These are phyloP conservation scores for Neomonachus schauinslandi DNA, from an alignment of 2,113 vertebrate species.

Conservation along the genomic window DNA sequence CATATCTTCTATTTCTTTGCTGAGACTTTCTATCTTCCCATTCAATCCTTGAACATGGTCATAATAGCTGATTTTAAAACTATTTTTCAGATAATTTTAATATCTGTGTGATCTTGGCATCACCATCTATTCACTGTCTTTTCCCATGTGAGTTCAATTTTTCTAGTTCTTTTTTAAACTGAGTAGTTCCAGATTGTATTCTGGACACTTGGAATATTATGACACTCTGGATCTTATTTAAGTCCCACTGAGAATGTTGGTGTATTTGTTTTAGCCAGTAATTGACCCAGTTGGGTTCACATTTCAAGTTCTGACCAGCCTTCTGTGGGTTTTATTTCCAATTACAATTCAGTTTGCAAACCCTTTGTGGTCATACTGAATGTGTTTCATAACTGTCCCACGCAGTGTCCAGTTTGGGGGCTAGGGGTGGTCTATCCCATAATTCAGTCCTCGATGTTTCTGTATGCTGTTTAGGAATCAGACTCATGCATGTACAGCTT, in stretches of 20 bases:
- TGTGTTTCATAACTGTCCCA: not conserved
- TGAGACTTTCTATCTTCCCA: constrained; percentile 27
- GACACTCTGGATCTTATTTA: constrained; percentile 17
- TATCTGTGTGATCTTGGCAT: constrained; percentile 5
- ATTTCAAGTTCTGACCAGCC: constrained; percentile 44
- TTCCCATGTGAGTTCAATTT: constrained; percentile 12
- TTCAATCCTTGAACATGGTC: constrained; percentile 3
- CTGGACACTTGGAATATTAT: not conserved
- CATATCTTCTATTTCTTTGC: constrained; percentile 46
- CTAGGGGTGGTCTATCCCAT: not conserved
- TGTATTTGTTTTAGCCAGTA: constrained; percentile 4
- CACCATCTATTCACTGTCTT: not conserved
- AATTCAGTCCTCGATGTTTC: constrained; percentile 3
- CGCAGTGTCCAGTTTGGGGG: not conserved
- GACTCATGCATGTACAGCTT: not conserved
- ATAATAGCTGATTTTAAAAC: constrained; percentile 43
- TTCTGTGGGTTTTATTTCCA: constrained; percentile 32
- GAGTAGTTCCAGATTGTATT: constrained; percentile 12
- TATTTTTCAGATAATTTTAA: constrained; percentile 45
- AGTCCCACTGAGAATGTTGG: not conserved
- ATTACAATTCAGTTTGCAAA: constrained; percentile 47
- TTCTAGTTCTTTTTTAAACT: constrained; percentile 51
- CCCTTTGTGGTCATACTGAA: not conserved
- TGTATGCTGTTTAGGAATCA: constrained; percentile 17
- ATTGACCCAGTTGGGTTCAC: not conserved